A percentile compares a stretch with the other conserved stretches of the same genome.
phyloP scores from a whole-genome alignment of 2,113 vertebrate genomes.

The Tringa solitaria region DNA sequence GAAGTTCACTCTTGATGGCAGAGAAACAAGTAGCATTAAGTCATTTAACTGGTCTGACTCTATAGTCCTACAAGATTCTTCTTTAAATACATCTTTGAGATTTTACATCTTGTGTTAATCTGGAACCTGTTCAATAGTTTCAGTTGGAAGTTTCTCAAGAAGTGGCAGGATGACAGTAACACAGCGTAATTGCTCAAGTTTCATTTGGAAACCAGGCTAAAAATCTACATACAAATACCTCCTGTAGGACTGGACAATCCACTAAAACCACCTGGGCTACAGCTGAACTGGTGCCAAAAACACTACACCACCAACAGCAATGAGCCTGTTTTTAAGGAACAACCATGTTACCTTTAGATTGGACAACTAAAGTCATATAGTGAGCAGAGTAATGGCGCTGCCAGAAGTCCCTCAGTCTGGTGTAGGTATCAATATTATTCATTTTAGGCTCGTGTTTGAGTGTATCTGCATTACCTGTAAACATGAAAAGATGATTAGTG shows the following conservation, averaged over 20 bases:
- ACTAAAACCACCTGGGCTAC: background rate
- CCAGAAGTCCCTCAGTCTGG: slow-evolving; percentile 89
- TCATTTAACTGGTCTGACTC: background rate
- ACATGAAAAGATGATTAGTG: background rate
- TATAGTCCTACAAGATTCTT: background rate
- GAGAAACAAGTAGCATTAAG: background rate
- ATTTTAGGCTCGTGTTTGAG: slow-evolving; percentile 88
- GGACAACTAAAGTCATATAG: slow-evolving; percentile 94
- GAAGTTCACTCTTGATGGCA: background rate
- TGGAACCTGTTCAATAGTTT: background rate
- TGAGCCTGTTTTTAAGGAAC: background rate
- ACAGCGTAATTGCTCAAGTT: background rate
- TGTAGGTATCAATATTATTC: slow-evolving; percentile 89
- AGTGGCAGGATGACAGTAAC: background rate
- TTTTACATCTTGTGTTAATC: background rate
- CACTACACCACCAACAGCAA: background rate
- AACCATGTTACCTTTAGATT: slow-evolving; percentile 87
- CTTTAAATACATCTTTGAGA: background rate
- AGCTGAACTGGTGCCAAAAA: background rate
- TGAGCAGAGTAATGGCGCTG: slow-evolving; percentile 91
- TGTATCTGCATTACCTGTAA: slow-evolving; percentile 90
- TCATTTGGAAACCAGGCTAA: slow-evolving; percentile 2
- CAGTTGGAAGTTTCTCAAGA: background rate
- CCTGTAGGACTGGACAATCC: background rate
- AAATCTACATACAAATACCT: slow-evolving; percentile 27